These are phyloP conservation scores for Callaeas wilsoni DNA, from an alignment of 2,113 vertebrate genomes.

Conservation along the genomic window DNA sequence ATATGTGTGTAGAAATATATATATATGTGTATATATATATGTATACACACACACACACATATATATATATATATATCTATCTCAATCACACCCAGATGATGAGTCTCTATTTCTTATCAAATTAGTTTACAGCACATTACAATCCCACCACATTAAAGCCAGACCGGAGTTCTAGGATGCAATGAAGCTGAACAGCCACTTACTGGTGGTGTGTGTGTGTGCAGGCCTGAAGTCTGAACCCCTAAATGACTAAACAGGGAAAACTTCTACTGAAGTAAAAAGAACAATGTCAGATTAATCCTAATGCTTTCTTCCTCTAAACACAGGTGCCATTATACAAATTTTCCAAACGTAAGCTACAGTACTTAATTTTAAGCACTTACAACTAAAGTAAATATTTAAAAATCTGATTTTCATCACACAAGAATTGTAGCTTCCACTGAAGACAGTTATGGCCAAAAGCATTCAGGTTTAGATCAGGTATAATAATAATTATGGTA, in stretches of 20 bases:
- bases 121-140: neutral
- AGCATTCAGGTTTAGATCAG: neutral
- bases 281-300: neutral
- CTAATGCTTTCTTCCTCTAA: neutral
- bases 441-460: neutral
- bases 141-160: neutral
- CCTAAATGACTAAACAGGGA: neutral
- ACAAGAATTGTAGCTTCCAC: neutral
- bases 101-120: neutral
- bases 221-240: neutral
- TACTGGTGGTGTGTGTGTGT: rapidly evolving
- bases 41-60: rapidly evolving
- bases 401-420: neutral
- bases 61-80: neutral
- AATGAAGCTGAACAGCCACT: neutral
- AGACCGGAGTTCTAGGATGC: neutral
- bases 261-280: neutral
- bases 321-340: neutral
- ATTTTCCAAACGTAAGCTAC: neutral
- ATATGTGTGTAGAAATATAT: too few species aligned
- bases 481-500: neutral
- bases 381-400: neutral
- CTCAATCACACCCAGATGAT: neutral
- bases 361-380: neutral
- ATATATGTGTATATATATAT: too few species aligned